Evolutionary conservation across 2,797 vertebrate genomes (phyloP), one percentile per base, ranked within the genome.

Genomic region (Heliangelus exortis): DNA sequence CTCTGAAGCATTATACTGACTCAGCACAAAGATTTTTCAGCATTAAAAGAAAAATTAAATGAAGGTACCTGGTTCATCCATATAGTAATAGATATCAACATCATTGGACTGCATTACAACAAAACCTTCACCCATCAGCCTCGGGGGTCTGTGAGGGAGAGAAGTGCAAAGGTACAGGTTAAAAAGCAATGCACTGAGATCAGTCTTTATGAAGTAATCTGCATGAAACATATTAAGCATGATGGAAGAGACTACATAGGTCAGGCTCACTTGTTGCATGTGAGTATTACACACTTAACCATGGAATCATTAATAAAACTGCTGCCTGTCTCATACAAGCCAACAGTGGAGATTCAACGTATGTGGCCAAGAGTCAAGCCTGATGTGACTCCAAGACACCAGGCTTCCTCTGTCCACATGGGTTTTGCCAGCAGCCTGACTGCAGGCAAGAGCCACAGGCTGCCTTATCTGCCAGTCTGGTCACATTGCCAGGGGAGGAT

Each of bases 61-160:
- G n/a, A 59, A 53, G 34, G 75, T 98, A 99, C 99, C 99, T 96
- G 99, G 99, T 96, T 99, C 99, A 95, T 99, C 99, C 98, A 99
- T 99, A 86, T 99, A 99, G 91, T 99, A 99, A 96, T 99, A 99
- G 96, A 99, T 99, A 95, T 99, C 99, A 62, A 99, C 99, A 93
- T 99, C 99, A 74, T 99, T 99, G 81, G 99, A 99, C 95, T 99
- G 99, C 99, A 99, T 98, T 71, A 99, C 99, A 90, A 99, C 99
- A 97, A 99, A 99, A 45, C 99, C 99, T 97, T 99, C 99, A 78
- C 99, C 99, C 99, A 99, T 99, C 94, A 99, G 98, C 91, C 99
- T 98, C 0, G 99, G 99, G 25, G 99, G 99, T 91, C 99, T 99
- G 79, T 16, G 78, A 80, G 3, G 17, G 7, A 61, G n/a, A 89